Percentiles rank a stretch among this genome's conserved stretches.
Evolutionary conservation across 2,797 vertebrate species (phyloP).

Genomic region (Coregonus suidteri): DNA sequence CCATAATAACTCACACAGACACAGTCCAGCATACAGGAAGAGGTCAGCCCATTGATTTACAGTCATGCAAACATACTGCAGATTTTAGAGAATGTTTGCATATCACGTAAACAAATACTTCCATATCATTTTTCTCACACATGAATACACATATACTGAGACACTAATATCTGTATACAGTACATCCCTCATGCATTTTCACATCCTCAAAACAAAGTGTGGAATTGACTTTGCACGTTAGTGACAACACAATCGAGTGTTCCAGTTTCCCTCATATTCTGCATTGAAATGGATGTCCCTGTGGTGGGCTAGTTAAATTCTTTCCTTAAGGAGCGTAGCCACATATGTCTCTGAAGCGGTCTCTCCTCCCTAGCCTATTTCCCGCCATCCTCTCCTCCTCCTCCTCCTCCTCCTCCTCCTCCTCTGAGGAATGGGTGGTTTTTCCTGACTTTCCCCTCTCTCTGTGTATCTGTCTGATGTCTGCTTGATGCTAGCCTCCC

Average conservation of each 20-base stretch:
- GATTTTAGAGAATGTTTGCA: constrained; percentile 48
- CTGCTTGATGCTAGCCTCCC: background rate
- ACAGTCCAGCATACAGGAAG: no score
- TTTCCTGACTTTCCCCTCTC: background rate
- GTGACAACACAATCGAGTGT: constrained; percentile 68
- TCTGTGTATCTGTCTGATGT: background rate
- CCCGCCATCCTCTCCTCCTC: constrained; percentile 51
- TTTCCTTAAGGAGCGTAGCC: constrained; percentile 47
- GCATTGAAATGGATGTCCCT: constrained; percentile 63
- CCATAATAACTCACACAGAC: constrained; percentile 39
- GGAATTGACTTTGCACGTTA: constrained; percentile 52
- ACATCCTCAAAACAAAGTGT: constrained; percentile 30
- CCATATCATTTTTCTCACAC: constrained; percentile 59
- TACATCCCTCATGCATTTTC: background rate
- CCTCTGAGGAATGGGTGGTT: background rate
- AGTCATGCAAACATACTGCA: constrained; percentile 50
- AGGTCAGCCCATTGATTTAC: constrained; percentile 32
- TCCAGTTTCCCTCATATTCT: constrained; percentile 62
- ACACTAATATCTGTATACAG: background rate
- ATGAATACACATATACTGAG: background rate
- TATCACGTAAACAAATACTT: constrained; percentile 38
- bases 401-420: constrained; percentile 9
- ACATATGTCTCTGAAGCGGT: constrained; percentile 32
- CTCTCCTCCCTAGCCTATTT: background rate
- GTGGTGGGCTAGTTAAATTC: constrained; percentile 57